Percentiles rank a stretch among this genome's conserved stretches.
These are phyloP conservation scores for Cyprinodon diabolis DNA, from an alignment of 2,797 vertebrate genomes.

Conservation along the genomic window DNA sequence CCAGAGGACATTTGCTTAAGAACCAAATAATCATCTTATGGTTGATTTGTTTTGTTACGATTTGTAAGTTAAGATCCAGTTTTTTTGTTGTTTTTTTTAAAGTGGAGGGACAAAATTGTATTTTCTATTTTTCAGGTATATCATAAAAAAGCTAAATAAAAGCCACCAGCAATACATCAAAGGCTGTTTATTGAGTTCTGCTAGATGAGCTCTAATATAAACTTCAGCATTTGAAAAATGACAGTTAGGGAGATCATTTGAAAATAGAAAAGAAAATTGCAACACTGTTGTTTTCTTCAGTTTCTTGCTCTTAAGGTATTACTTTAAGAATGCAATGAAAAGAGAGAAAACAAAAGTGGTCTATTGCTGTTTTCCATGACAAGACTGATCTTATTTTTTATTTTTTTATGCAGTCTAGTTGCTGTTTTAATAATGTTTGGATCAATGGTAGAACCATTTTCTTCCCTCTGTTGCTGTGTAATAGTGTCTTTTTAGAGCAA, in stretches of 20 bases:
- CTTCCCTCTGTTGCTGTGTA: background rate
- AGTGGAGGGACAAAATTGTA: background rate
- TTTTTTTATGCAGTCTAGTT: too few species aligned
- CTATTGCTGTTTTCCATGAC: too few species aligned
- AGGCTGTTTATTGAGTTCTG: background rate
- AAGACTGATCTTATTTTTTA: too few species aligned
- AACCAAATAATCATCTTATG: background rate
- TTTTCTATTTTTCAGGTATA: background rate
- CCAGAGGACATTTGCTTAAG: background rate
- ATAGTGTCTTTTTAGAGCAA: background rate
- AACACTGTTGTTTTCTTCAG: too few species aligned
- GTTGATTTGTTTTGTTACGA: background rate
- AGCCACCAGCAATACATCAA: background rate
- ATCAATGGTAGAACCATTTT: background rate
- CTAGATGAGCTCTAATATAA: background rate
- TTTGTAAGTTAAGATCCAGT: background rate
- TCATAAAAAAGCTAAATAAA: background rate
- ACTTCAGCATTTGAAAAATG: background rate
- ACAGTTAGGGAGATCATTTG: background rate
- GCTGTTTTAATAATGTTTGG: background rate
- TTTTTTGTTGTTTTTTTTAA: background rate
- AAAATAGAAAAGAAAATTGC: background rate
- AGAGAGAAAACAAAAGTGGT: too few species aligned
- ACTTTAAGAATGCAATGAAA: too few species aligned
- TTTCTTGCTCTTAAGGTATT: too few species aligned